Evolutionary conservation across 2,888 invertebrate species (phyloP).

Genomic region (Netelia fuscicornis): DNA sequence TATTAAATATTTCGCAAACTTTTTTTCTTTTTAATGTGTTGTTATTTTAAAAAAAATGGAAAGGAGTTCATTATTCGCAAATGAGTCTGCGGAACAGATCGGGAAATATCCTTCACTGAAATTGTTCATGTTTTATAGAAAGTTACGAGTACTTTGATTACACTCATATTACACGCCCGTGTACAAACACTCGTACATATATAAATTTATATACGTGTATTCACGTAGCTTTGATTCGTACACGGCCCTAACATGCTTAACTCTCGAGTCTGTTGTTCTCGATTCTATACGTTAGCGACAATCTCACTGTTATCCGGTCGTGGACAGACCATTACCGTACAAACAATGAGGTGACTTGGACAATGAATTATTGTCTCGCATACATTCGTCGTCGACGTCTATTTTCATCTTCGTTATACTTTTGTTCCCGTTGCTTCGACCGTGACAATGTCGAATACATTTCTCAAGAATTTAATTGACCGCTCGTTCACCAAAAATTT

Average conservation of each 20-base stretch:
- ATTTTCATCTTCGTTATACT: slow-evolving; percentile 1
- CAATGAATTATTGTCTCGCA: slow-evolving; percentile 14
- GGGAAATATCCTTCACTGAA: background rate
- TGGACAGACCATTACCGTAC: slow-evolving; percentile 24
- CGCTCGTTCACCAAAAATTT: background rate
- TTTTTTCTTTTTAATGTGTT: background rate
- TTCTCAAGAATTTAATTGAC: background rate
- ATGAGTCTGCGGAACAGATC: background rate
- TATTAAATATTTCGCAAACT: background rate
- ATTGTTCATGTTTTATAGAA: background rate
- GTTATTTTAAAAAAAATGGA: background rate
- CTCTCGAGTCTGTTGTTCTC: background rate
- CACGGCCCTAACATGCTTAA: slow-evolving; percentile 2
- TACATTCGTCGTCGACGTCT: background rate
- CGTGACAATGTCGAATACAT: background rate
- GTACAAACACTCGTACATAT: background rate
- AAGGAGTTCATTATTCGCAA: background rate
- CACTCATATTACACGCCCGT: background rate
- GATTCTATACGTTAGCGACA: background rate
- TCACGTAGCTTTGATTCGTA: background rate
- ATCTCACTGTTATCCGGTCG: slow-evolving; percentile 28
- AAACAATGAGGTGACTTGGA: slow-evolving; percentile 21
- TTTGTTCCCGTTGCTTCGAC: background rate
- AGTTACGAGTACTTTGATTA: slow-evolving; percentile 1
- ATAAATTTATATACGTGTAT: background rate